A percentile compares a stretch with the other conserved stretches of the same genome.
phyloP scores from a whole-genome alignment of 1,140 invertebrate genomes.

The Coenobita brevimanus region DNA sequence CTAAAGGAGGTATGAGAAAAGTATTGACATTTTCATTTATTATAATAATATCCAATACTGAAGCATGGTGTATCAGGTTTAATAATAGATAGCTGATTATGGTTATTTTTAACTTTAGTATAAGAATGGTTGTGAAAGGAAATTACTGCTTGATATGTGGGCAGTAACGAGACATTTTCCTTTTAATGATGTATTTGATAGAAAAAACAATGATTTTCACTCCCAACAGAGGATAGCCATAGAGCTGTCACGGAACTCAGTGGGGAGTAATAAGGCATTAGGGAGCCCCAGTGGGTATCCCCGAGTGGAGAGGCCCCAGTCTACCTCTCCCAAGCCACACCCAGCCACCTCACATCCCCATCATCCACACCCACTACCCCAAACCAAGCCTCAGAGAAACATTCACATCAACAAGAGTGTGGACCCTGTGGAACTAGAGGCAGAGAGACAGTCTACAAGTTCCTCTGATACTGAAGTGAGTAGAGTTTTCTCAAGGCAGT shows the following conservation, averaged over 20 bases:
- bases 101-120: not conserved
- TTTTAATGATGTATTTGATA: not conserved
- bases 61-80: too few species aligned
- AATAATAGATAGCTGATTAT: not conserved
- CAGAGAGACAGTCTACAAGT: constrained; percentile 66
- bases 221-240: constrained; percentile 59
- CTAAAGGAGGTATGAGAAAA: constrained; percentile 83
- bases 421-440: constrained; percentile 67
- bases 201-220: not conserved
- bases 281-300: constrained; percentile 19
- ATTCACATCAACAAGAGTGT: constrained; percentile 50
- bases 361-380: constrained; percentile 53
- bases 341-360: constrained; percentile 24
- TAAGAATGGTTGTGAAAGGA: not conserved
- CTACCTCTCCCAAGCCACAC: constrained; percentile 51
- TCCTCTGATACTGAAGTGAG: constrained; percentile 69
- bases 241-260: constrained; percentile 56
- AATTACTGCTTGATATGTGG: not conserved
- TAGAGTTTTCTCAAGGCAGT: constrained; percentile 19
- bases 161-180: not conserved
- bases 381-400: constrained; percentile 50
- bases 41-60: not conserved
- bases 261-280: constrained; percentile 39
- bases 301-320: constrained; percentile 58
- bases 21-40: not conserved